Evolutionary conservation across 2,888 invertebrate genomes (phyloP).

Genomic region (Drosophila antonietae): DNA sequence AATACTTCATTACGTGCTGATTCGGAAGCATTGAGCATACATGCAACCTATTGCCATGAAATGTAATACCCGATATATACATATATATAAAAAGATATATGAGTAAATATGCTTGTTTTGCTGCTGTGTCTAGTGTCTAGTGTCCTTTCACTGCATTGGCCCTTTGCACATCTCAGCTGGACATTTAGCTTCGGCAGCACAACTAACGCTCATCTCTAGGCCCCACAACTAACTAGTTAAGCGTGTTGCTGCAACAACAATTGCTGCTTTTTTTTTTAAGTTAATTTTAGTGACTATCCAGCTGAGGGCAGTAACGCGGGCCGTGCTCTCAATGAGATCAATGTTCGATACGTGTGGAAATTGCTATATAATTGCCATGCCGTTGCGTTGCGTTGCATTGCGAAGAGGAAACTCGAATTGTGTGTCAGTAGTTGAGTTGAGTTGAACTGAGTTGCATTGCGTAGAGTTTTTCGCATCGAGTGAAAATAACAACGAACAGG

Average conservation of each 20-base stretch:
- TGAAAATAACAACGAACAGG: conserved; percentile 55
- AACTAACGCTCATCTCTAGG: conserved; percentile 6
- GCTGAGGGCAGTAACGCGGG: conserved; percentile 9
- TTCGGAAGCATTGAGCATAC: background rate
- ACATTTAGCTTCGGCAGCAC: background rate
- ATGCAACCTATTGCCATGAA: background rate
- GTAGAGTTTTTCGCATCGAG: conserved; percentile 49
- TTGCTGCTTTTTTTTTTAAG: conserved; percentile 26
- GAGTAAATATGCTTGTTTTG: background rate
- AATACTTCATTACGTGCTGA: background rate
- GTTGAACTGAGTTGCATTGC: background rate
- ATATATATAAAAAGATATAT: background rate
- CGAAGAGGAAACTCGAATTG: conserved; percentile 68
- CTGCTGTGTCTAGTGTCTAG: background rate
- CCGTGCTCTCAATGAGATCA: conserved; percentile 67
- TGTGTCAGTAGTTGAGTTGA: conserved; percentile 49
- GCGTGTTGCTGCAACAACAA: conserved; percentile 7
- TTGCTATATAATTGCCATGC: conserved; percentile 75
- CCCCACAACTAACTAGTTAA: conserved; percentile 41
- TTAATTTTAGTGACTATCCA: conserved; percentile 52
- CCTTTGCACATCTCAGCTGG: background rate
- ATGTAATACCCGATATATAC: background rate
- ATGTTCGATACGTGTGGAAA: conserved; percentile 78
- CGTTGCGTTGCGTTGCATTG: conserved; percentile 19
- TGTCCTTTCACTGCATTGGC: background rate